phyloP scores from a whole-genome alignment of 2,888 invertebrate genomes.

The Epinotia nisella region DNA sequence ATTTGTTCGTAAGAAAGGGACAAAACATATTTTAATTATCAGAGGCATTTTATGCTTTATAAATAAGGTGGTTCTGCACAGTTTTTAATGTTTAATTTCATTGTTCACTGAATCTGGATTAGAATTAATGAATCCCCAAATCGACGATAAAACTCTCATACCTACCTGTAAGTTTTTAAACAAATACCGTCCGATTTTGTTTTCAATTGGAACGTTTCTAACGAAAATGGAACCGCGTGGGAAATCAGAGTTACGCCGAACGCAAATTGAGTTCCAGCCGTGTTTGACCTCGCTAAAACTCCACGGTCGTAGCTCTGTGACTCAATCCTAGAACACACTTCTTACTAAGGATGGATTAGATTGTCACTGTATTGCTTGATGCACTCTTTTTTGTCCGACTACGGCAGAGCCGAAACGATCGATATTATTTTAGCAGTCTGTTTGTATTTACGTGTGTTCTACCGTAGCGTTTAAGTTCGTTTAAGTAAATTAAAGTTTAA shows the following conservation, averaged over 20 bases:
- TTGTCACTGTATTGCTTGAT: neutral
- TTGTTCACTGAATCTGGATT: neutral
- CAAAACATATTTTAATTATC: too few relatives aligned
- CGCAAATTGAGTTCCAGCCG: slow-evolving; percentile 70
- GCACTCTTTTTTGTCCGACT: too few relatives aligned
- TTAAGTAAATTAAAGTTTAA: too few relatives aligned
- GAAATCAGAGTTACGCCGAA: slow-evolving; percentile 70
- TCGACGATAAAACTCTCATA: slow-evolving; percentile 1
- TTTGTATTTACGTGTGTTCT: too few relatives aligned
- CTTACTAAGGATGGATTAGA: neutral
- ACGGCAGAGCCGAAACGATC: too few relatives aligned
- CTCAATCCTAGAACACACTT: neutral
- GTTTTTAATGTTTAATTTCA: neutral
- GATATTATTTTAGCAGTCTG: too few relatives aligned
- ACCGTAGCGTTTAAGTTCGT: too few relatives aligned
- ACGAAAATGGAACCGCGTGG: slow-evolving; percentile 64
- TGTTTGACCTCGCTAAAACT: slow-evolving; percentile 29
- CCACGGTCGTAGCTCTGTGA: neutral
- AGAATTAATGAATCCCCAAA: neutral
- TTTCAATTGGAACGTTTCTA: slow-evolving; percentile 53
- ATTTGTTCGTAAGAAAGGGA: too few relatives aligned
- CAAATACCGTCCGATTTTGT: slow-evolving; percentile 41
- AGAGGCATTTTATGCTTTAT: too few relatives aligned
- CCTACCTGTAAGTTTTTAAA: slow-evolving; percentile 6
- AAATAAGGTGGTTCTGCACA: too few relatives aligned